phyloP scores from a whole-genome alignment of 2,797 vertebrate genomes.

The Hydrophis major region DNA sequence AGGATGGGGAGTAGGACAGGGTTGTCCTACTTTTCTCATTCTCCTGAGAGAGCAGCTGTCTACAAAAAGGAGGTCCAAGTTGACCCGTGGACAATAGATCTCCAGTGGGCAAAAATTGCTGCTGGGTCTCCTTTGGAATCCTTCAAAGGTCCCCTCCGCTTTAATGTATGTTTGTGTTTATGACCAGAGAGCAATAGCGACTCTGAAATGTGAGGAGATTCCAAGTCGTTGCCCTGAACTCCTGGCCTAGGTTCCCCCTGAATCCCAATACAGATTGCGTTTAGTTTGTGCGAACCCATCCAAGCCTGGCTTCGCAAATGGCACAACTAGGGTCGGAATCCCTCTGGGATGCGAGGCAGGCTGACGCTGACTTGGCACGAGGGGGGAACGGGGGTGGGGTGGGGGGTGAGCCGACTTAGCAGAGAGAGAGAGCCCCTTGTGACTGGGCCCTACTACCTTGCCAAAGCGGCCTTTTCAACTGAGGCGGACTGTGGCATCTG shows the following conservation, averaged over 20 bases:
- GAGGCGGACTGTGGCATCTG: background rate
- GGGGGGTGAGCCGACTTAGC: background rate
- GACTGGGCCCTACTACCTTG: background rate
- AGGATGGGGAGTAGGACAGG: background rate
- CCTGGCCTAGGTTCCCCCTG: background rate
- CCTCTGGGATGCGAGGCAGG: background rate
- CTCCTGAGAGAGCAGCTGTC: background rate
- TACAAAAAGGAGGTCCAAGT: background rate
- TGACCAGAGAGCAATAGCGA: background rate
- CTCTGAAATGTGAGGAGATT: background rate
- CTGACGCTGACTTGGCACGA: background rate
- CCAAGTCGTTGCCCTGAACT: background rate
- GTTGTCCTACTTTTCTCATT: background rate
- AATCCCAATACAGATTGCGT: background rate
- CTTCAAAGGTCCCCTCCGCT: background rate
- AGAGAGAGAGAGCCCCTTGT: background rate
- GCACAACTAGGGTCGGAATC: background rate
- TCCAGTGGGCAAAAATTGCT: background rate
- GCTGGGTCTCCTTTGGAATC: background rate
- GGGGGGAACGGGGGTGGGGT: too few relatives aligned
- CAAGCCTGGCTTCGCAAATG: background rate
- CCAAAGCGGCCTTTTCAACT: background rate
- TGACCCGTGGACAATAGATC: background rate
- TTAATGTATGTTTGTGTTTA: background rate
- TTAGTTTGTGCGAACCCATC: background rate